Percentiles rank a stretch among this genome's conserved stretches.
These are phyloP conservation scores for Cirrhinus mrigala DNA, from an alignment of 2,797 vertebrate species.

Conservation along the genomic window DNA sequence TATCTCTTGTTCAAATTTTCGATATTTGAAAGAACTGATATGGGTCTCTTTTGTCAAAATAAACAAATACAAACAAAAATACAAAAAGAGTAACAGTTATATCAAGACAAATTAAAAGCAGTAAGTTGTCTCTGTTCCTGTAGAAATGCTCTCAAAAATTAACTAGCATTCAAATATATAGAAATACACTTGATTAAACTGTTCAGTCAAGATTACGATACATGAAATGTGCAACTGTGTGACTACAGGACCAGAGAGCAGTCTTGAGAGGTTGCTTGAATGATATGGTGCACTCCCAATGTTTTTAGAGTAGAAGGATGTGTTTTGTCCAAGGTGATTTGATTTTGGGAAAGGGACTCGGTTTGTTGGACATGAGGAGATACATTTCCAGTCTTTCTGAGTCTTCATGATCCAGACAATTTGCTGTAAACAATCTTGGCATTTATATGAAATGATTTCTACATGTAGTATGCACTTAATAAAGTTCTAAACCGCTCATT, in stretches of 20 bases:
- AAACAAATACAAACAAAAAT: conserved; percentile 78
- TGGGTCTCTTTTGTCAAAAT: conserved; percentile 83
- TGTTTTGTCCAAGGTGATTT: conserved; percentile 31
- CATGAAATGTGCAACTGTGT: conserved; percentile 11
- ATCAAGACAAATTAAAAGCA: conserved; percentile 64
- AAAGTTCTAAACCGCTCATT: conserved; percentile 68
- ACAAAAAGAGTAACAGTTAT: conserved; percentile 68
- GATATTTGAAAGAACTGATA: conserved; percentile 69
- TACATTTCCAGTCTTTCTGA: conserved; percentile 24
- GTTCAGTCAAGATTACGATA: background rate
- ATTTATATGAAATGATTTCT: background rate
- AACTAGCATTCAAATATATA: background rate
- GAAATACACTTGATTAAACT: background rate
- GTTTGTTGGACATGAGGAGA: conserved; percentile 31
- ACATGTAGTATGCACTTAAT: background rate
- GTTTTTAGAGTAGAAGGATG: conserved; percentile 51
- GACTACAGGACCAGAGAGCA: conserved; percentile 68
- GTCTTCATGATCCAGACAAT: conserved; percentile 38
- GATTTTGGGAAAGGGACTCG: conserved; percentile 36
- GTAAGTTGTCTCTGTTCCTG: conserved; percentile 62
- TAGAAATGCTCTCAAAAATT: conserved; percentile 13
- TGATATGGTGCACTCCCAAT: conserved; percentile 82
- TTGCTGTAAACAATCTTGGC: conserved; percentile 8
- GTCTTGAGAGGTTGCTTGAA: conserved; percentile 78
- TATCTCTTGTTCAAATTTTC: conserved; percentile 12